phyloP scores from a whole-genome alignment of 2,888 invertebrate species.

The Icerya purchasi region DNA sequence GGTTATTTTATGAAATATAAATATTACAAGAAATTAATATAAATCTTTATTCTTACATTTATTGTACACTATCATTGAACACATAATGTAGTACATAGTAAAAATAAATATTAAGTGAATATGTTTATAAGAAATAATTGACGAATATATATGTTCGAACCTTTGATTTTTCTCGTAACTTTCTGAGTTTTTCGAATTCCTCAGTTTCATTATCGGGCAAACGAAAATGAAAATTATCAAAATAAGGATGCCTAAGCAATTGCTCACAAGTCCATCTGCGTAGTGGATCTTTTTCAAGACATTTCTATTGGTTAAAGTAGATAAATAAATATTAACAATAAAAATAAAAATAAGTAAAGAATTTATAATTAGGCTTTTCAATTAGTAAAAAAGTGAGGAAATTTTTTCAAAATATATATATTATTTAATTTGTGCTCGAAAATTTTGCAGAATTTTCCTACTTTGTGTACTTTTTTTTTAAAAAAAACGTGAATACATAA shows the following conservation, averaged over 20 bases:
- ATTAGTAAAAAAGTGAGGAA: neutral
- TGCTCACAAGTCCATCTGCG: constrained; percentile 82
- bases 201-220: constrained; percentile 39
- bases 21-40: no score
- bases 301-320: constrained; percentile 48
- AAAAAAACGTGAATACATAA: no score
- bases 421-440: neutral
- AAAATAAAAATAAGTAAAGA: neutral
- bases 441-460: neutral
- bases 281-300: constrained; percentile 82
- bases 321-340: constrained; percentile 13
- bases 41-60: no score
- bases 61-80: no score
- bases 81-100: no score
- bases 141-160: constrained; percentile 25
- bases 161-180: constrained; percentile 38
- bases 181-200: constrained; percentile 35
- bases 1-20: no score
- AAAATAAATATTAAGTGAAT: neutral
- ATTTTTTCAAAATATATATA: no score
- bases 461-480: neutral
- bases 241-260: constrained; percentile 71
- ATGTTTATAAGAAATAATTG: neutral
- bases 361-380: neutral
- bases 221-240: constrained; percentile 68